Conservation (phyloP, 2,888 invertebrate species). For the Myopa tessellatipennis region DNA sequence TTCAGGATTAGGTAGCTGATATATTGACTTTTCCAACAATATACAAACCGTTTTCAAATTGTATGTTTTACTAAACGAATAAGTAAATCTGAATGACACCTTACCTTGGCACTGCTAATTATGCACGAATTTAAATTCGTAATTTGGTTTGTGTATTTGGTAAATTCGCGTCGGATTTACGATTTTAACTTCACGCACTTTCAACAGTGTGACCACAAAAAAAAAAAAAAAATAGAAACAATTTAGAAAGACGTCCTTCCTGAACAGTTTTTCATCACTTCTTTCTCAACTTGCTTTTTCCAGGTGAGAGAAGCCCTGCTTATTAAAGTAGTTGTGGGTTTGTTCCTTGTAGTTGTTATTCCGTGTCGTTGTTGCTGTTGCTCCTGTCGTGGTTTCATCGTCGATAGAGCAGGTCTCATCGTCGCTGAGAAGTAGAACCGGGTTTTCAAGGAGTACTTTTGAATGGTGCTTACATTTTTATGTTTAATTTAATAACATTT, state of each 20-base stretch:
- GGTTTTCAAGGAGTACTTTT: not conserved
- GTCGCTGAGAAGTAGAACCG: not conserved
- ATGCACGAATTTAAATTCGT: no score
- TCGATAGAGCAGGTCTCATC: not conserved
- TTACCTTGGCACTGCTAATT: no score
- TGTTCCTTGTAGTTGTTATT: not conserved
- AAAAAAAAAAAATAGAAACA: not conserved
- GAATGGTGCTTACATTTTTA: not conserved
- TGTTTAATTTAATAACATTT: not conserved
- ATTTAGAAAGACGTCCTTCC: no score
- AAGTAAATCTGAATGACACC: no score
- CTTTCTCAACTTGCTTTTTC: not conserved
- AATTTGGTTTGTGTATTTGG: no score
- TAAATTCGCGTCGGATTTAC: no score
- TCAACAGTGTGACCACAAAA: not conserved
- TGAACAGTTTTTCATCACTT: not conserved
- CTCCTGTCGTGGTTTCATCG: not conserved
- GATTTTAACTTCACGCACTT: no score
- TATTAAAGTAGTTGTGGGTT: not conserved
- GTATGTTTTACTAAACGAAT: no score
- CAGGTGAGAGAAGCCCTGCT: not conserved
- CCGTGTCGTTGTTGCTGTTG: not conserved
- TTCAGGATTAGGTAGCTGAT: no score
- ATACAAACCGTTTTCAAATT: no score
- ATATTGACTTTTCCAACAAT: no score